Base-by-base conservation (phyloP, 1,140 invertebrate genomes). In the Oscheius sp. region DNA sequence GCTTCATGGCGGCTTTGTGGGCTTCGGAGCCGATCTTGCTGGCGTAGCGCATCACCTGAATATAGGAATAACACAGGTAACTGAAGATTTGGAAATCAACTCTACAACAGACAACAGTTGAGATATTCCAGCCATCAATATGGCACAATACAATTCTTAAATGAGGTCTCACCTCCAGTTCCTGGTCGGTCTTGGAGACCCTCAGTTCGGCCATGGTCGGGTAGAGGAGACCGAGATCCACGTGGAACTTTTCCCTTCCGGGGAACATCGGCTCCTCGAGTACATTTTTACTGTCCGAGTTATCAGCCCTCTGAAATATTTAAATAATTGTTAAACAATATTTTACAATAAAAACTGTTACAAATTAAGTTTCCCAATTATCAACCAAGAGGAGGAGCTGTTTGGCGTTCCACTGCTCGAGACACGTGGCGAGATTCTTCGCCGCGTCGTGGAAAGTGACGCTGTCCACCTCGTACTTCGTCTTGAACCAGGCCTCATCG, bases 381-480 rank as follows among this genome's bases (percentile, higher is more conserved):
- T 63, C 3, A 10, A 78, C 77, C 70, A 79, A 68, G 7, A 76
- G 26, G 26, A 68, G 52, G 1, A 79, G 29, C 15, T 71, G 18
- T 49, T 83, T 68, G n/a, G 74, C 45, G 4, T 42, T 38, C 23
- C 58, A 49, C 13, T 32, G 26, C 13, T 76, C 65, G 45, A 84
- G 58, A 18, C 46, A 31, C 20, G 75, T 64, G 13, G 63, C 34
- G 36, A 84, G 77, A n/a, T 55, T 70, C 29, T 20, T 46, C 13
- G 34, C 42, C 4, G 20, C 73, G 18, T 79, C 77, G 45, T 83
- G 73, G 55, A 83, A 83, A 23, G 72, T 23, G 31, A 85, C 83
- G 20, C 84, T 76, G 55, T 83, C 81, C 15, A 83, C 81, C 55
- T 80, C 58, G 45, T 83, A 83, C 42, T 81, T 84, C 18, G 81